Percentiles rank a stretch among this genome's conserved stretches.
phyloP scores from a whole-genome alignment of 2,888 invertebrate species.

The Amphipyra tragopoginis region DNA sequence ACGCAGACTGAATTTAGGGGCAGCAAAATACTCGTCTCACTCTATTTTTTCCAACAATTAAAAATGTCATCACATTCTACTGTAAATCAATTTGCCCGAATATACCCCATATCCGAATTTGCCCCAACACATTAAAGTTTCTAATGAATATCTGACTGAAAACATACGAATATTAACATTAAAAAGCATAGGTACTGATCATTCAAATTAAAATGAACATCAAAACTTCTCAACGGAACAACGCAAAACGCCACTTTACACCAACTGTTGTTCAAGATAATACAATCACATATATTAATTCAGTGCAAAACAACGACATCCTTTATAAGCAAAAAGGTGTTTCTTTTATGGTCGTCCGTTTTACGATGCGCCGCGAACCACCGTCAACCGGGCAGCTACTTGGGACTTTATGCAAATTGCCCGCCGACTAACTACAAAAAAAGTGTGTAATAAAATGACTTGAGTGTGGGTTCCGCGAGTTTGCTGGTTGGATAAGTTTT shows the following conservation, averaged over 20 bases:
- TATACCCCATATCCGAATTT: too few species aligned
- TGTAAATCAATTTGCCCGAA: too few species aligned
- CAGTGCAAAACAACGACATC: conserved; percentile 64
- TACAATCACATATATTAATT: conserved; percentile 67
- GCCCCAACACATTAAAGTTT: too few species aligned
- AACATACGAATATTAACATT: too few species aligned
- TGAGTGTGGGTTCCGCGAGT: conserved; percentile 54
- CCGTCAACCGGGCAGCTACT: conserved; percentile 76
- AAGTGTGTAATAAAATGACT: conserved; percentile 63
- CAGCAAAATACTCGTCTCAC: too few species aligned
- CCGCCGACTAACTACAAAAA: conserved; percentile 71
- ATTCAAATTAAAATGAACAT: conserved; percentile 14
- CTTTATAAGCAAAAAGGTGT: conserved; percentile 80
- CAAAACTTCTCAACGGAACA: conserved; percentile 35
- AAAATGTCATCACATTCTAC: too few species aligned
- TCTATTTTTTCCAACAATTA: too few species aligned
- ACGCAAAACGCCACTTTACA: conserved; percentile 54
- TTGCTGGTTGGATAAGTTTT: conserved; percentile 7
- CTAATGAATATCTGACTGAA: too few species aligned
- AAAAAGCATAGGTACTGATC: background rate
- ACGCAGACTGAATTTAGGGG: too few species aligned
- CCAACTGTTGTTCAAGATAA: conserved; percentile 54
- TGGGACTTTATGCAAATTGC: conserved; percentile 83
- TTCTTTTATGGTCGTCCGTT: conserved; percentile 81
- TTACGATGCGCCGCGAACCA: conserved; percentile 76